phyloP scores from a whole-genome alignment of 1,140 invertebrate species.

The Hylaeus volcanicus region DNA sequence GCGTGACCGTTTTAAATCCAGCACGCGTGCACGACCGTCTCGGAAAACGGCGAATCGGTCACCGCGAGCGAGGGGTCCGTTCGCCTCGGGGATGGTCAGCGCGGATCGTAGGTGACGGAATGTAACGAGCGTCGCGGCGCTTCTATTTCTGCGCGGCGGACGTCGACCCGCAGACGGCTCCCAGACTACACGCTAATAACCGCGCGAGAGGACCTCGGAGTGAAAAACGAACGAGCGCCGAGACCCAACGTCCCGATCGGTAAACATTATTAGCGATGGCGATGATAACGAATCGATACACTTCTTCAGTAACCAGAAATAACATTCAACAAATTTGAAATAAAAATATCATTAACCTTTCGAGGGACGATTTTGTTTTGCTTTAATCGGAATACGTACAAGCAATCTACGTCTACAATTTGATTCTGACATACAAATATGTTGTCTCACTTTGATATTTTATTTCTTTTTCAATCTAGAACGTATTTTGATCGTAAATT shows the following conservation, averaged over 20 bases:
- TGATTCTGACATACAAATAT: no score
- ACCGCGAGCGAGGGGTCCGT: conserved; percentile 52
- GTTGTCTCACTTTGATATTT: no score
- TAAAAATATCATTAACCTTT: no score
- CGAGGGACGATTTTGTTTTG: no score
- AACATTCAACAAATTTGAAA: no score
- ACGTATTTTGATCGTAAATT: no score
- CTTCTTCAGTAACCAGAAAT: no score
- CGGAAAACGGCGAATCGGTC: conserved; percentile 49
- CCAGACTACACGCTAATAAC: conserved; percentile 76
- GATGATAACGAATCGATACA: no score
- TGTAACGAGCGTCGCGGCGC: conserved; percentile 74
- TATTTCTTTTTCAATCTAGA: no score
- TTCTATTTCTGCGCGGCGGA: conserved; percentile 79
- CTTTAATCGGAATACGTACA: no score
- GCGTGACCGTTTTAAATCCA: conserved; percentile 35
- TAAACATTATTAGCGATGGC: not conserved
- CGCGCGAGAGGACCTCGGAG: conserved; percentile 17
- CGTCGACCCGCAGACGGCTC: conserved; percentile 79
- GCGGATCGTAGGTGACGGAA: conserved; percentile 74
- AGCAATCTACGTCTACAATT: no score
- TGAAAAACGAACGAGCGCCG: conserved; percentile 2
- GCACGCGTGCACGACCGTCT: not conserved
- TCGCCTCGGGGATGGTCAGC: conserved; percentile 54
- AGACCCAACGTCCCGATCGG: not conserved